Evolutionary conservation across 53 echinoderm and acorn worm genomes (phyloP).

Genomic region (Paracentrotus lividus): DNA sequence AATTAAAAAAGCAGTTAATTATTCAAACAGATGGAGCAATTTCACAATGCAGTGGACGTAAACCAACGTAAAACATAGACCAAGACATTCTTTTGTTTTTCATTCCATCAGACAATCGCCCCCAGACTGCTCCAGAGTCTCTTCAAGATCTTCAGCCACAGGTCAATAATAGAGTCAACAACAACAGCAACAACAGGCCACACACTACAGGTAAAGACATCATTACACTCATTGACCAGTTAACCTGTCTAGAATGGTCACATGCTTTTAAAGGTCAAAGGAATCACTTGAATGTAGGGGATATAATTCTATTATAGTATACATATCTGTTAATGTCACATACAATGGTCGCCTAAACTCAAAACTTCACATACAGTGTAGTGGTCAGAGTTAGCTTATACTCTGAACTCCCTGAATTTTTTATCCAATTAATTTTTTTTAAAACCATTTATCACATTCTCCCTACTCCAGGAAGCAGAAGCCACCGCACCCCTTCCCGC

Average conservation of each 20-base stretch:
- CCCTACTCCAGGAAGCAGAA: slow-evolving; percentile 59
- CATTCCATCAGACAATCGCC: slow-evolving; percentile 70
- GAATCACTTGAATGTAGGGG: too few relatives aligned
- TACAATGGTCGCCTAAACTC: too few relatives aligned
- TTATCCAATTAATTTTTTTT: too few relatives aligned
- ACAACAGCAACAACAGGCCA: slow-evolving; percentile 41
- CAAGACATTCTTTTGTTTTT: background rate
- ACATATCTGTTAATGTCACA: too few relatives aligned
- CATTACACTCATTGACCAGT: too few relatives aligned
- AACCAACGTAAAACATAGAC: background rate
- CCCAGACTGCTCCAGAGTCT: slow-evolving; percentile 70
- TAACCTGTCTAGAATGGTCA: too few relatives aligned
- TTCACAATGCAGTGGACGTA: background rate
- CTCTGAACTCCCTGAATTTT: too few relatives aligned
- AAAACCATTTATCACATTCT: too few relatives aligned
- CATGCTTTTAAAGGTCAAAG: too few relatives aligned
- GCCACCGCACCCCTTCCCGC: slow-evolving; percentile 76
- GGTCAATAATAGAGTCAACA: slow-evolving; percentile 50
- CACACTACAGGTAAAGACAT: slow-evolving; percentile 53
- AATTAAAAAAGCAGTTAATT: background rate
- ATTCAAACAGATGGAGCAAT: background rate
- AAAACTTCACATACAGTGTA: too few relatives aligned
- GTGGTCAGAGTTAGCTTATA: too few relatives aligned
- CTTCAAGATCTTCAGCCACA: slow-evolving; percentile 64
- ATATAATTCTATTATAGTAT: too few relatives aligned